phyloP scores from a whole-genome alignment of 2,888 invertebrate species.

The Caenorhabditis plicata region DNA sequence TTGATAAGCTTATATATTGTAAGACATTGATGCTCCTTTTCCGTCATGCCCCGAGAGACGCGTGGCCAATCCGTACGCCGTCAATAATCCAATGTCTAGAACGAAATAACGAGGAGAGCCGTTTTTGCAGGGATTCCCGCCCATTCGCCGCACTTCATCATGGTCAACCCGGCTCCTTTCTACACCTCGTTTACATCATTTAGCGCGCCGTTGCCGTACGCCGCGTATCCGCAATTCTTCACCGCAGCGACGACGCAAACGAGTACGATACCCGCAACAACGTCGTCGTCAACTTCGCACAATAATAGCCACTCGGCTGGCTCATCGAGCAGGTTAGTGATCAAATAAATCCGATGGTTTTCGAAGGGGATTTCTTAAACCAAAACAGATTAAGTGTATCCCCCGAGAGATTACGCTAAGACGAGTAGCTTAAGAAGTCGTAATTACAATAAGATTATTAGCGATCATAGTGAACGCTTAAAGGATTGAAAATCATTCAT shows the following conservation, averaged over 20 bases:
- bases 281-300: neutral
- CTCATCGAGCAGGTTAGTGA: too few relatives aligned
- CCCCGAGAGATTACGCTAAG: conserved; percentile 35
- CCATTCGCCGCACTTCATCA: conserved; percentile 14
- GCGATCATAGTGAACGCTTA: too few relatives aligned
- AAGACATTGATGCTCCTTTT: too few relatives aligned
- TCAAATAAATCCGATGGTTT: too few relatives aligned
- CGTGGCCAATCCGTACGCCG: too few relatives aligned
- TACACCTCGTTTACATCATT: conserved; percentile 20
- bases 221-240: conserved; percentile 18
- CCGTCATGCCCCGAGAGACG: too few relatives aligned
- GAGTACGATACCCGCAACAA: conserved; percentile 5
- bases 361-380: neutral
- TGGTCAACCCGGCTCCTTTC: conserved; percentile 17
- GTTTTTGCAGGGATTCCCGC: too few relatives aligned
- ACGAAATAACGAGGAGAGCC: too few relatives aligned
- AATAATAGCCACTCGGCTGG: too few relatives aligned
- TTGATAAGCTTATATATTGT: too few relatives aligned
- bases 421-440: conserved; percentile 17
- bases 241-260: conserved; percentile 3
- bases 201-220: conserved; percentile 11
- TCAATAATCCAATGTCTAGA: too few relatives aligned
- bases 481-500: neutral
- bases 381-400: conserved; percentile 31
- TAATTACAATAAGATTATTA: conserved; percentile 10